A percentile compares a stretch with the other conserved stretches of the same genome.
Evolutionary conservation across 2,113 vertebrate genomes (phyloP).

Genomic region (Trichechus manatus): DNA sequence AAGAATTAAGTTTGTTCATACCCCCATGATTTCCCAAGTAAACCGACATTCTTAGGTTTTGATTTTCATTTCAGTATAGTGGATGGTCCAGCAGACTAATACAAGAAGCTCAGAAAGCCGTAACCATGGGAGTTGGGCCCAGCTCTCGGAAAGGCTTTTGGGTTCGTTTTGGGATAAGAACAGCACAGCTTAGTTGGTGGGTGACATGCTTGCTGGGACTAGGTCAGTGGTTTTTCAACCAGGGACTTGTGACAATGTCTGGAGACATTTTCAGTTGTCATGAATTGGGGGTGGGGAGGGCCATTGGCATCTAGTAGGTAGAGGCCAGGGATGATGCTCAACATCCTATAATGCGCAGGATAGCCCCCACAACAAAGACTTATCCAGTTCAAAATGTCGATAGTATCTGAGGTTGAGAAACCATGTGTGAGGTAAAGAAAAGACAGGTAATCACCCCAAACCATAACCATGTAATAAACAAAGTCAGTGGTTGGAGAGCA

Average conservation of each 20-base stretch:
- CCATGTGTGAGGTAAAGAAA: not conserved
- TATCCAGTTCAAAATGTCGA: not conserved
- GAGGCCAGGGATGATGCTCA: not conserved
- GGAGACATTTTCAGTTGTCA: not conserved
- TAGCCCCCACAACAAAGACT: not conserved
- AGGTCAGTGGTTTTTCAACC: not conserved
- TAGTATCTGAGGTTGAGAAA: not conserved
- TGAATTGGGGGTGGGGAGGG: not conserved
- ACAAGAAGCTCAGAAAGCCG: not conserved
- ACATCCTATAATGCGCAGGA: not conserved
- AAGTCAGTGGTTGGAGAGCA: not conserved
- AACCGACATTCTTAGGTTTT: not conserved
- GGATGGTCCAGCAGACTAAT: not conserved
- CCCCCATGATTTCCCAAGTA: not conserved
- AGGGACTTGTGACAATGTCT: not conserved
- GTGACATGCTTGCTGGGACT: not conserved
- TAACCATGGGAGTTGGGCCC: not conserved
- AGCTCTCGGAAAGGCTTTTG: not conserved
- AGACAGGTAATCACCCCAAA: not conserved
- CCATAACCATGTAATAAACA: not conserved
- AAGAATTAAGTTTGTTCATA: not conserved
- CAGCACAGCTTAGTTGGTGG: not conserved
- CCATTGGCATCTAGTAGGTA: not conserved
- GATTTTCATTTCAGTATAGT: not conserved
- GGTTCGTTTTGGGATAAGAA: not conserved